These are phyloP conservation scores for Ochotona princeps DNA, from an alignment of 2,113 vertebrate genomes.

Conservation along the genomic window DNA sequence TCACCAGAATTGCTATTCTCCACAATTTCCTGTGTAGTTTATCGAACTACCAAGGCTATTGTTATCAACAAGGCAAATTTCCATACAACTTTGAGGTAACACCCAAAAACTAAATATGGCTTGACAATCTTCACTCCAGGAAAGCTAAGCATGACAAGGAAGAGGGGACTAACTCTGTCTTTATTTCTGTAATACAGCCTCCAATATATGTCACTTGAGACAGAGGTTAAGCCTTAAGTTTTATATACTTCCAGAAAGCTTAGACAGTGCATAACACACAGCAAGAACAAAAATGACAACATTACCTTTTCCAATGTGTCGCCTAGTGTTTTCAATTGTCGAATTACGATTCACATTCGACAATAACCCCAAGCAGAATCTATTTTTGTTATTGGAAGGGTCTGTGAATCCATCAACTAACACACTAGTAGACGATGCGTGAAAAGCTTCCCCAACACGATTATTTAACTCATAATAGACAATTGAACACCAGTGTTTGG, in stretches of 20 bases:
- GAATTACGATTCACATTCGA: constrained; percentile 98
- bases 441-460: constrained; percentile 96
- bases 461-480: constrained; percentile 98
- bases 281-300: constrained; percentile 21
- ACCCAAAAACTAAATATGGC: constrained; percentile 9
- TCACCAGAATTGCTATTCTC: not conserved
- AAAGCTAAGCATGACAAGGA: constrained; percentile 14
- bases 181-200: not conserved
- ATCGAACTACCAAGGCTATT: not conserved
- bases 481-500: constrained; percentile 99
- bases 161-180: not conserved
- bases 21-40: not conserved
- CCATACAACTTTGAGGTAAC: not conserved
- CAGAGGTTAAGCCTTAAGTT: not conserved
- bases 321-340: constrained; percentile 96
- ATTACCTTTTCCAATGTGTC: constrained; percentile 97
- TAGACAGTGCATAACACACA: not conserved
- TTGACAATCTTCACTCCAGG: constrained; percentile 1
- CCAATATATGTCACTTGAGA: not conserved
- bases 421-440: constrained; percentile 97
- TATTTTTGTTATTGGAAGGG: constrained; percentile 97
- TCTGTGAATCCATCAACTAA: constrained; percentile 98
- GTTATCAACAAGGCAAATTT: not conserved
- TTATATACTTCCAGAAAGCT: not conserved
- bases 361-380: constrained; percentile 96